These are phyloP conservation scores for Phylloscopus trochilus DNA, from an alignment of 2,113 vertebrate species.

Conservation along the genomic window DNA sequence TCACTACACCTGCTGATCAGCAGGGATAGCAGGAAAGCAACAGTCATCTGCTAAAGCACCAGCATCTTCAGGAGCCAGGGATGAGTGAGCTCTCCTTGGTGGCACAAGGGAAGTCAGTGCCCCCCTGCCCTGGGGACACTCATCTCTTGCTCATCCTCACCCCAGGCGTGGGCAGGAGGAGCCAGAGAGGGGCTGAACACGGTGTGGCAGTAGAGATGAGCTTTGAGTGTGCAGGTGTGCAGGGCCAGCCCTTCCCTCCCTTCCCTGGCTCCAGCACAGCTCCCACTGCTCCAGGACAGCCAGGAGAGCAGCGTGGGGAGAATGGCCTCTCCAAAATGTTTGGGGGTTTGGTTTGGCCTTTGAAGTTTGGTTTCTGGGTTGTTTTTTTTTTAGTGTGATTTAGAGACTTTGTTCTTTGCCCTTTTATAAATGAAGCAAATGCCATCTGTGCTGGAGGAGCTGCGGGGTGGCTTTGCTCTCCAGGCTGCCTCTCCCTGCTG, in stretches of 20 bases:
- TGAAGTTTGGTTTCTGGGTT: accelerated
- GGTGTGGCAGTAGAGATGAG: accelerated
- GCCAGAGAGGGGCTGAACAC: background rate
- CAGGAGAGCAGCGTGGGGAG: background rate
- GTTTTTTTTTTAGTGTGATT: background rate
- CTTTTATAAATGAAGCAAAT: background rate
- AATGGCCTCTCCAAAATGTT: background rate
- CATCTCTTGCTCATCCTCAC: accelerated
- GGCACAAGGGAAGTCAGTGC: background rate
- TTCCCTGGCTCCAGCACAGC: background rate
- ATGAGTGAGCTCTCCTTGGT: background rate
- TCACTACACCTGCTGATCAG: background rate
- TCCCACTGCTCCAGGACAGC: background rate
- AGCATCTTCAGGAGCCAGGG: background rate
- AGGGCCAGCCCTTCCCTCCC: background rate
- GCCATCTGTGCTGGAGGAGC: background rate
- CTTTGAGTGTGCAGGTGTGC: background rate
- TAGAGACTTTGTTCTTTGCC: background rate
- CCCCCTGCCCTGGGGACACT: background rate
- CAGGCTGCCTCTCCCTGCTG: background rate
- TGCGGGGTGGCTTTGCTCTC: background rate
- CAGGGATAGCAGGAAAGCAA: background rate
- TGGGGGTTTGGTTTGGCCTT: background rate
- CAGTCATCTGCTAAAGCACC: background rate
- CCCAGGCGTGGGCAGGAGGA: background rate